These are phyloP conservation scores for Leptopilina myrica DNA, from an alignment of 2,888 invertebrate species.

Conservation along the genomic window DNA sequence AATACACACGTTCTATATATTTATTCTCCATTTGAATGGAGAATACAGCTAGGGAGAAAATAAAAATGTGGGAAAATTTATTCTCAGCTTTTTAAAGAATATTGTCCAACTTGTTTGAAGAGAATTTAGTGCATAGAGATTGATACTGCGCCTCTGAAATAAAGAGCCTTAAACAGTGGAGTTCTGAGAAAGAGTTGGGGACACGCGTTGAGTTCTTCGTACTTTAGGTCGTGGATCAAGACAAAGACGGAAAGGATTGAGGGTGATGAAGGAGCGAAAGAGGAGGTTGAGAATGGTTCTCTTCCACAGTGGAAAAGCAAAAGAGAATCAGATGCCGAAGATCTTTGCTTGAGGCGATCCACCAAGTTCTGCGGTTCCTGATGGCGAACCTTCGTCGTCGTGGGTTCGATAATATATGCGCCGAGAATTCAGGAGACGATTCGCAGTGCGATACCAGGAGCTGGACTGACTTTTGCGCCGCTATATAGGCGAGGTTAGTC, in stretches of 20 bases:
- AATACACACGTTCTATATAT: too few species aligned
- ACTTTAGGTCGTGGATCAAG: slow-evolving; percentile 50
- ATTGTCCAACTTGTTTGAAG: not conserved
- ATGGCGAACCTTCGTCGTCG: slow-evolving; percentile 50
- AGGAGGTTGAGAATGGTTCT: slow-evolving; percentile 42
- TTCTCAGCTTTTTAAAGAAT: not conserved
- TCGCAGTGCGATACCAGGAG: slow-evolving; percentile 74
- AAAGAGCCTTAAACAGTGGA: slow-evolving; percentile 41
- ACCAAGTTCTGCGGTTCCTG: slow-evolving; percentile 48
- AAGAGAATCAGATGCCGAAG: slow-evolving; percentile 57
- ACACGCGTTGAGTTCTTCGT: slow-evolving; percentile 52
- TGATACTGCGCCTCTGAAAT: slow-evolving; percentile 1
- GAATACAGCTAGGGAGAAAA: too few species aligned
- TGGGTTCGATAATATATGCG: slow-evolving; percentile 70
- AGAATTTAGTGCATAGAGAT: not conserved
- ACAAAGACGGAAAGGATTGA: slow-evolving; percentile 47
- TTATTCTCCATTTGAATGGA: too few species aligned
- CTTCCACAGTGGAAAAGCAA: slow-evolving; percentile 45
- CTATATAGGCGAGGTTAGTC: slow-evolving; percentile 51
- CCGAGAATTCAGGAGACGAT: slow-evolving; percentile 72
- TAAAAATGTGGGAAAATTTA: too few species aligned
- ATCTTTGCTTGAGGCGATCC: slow-evolving; percentile 56
- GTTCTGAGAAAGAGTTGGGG: slow-evolving; percentile 55
- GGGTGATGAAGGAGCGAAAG: slow-evolving; percentile 8
- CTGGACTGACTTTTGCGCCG: slow-evolving; percentile 57